These are phyloP conservation scores for Trematocara zebra DNA, from an alignment of 2,113 vertebrate genomes.

Conservation along the genomic window DNA sequence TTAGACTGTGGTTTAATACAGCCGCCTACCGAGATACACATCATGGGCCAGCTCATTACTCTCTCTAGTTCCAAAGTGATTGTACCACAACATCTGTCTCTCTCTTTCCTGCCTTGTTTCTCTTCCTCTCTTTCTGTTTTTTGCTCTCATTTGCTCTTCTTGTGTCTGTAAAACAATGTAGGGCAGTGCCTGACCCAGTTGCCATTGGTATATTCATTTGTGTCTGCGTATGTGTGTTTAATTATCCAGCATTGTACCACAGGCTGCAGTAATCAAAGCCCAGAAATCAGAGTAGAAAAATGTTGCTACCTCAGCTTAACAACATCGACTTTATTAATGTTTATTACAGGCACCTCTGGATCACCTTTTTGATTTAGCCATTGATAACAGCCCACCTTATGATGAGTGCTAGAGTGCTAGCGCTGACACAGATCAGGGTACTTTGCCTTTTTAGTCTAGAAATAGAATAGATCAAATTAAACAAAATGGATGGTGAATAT, in stretches of 20 bases:
- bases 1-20: constrained; percentile 45
- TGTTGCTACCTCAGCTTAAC: constrained; percentile 37
- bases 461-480: not conserved
- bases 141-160: constrained; percentile 48
- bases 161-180: constrained; percentile 61
- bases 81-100: constrained; percentile 37
- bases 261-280: constrained; percentile 52
- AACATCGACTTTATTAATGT: constrained; percentile 12
- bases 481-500: not conserved
- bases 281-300: constrained; percentile 44
- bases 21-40: not conserved
- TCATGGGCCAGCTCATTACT: constrained; percentile 37
- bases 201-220: constrained; percentile 35
- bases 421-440: not conserved
- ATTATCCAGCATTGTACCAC: constrained; percentile 52
- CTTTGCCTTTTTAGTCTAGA: not conserved
- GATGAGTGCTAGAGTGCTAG: not conserved
- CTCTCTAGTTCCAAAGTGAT: constrained; percentile 3
- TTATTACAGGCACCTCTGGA: not conserved
- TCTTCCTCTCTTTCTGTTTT: constrained; percentile 6
- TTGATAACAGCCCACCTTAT: not conserved
- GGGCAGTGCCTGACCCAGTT: constrained; percentile 69
- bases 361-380: not conserved
- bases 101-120: constrained; percentile 16
- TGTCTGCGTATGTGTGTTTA: constrained; percentile 41